Evolutionary conservation across 2,888 invertebrate genomes (phyloP).

Genomic region (Spilarctia lutea): DNA sequence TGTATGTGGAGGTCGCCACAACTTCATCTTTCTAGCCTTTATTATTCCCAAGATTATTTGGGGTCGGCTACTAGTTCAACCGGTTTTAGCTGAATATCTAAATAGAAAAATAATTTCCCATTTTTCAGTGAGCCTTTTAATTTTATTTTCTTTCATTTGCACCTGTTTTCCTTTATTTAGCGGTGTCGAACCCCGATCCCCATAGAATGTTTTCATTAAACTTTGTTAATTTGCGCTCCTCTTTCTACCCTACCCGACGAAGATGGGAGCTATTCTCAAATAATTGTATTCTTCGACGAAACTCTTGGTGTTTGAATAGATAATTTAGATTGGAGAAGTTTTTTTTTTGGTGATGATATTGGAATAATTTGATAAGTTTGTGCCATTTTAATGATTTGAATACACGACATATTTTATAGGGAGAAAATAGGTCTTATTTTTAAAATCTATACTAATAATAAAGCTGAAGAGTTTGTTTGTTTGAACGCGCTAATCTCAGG

Average conservation of each 20-base stretch:
- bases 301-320: conserved; percentile 20
- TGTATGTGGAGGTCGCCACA: no score
- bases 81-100: no score
- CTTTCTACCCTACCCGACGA: conserved; percentile 14
- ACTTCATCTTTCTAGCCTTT: no score
- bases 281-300: conserved; percentile 37
- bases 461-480: no score
- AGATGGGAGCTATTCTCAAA: conserved; percentile 28
- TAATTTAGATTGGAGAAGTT: conserved; percentile 6
- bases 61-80: no score
- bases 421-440: no score
- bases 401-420: neutral
- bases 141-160: conserved; percentile 50
- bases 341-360: conserved; percentile 1
- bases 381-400: neutral
- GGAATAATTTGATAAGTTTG: neutral
- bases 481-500: no score
- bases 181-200: conserved; percentile 41
- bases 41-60: no score
- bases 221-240: conserved; percentile 74
- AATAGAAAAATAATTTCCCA: neutral
- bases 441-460: no score
- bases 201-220: conserved; percentile 77
- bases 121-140: neutral
- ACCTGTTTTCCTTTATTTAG: conserved; percentile 62